A percentile compares a stretch with the other conserved stretches of the same genome.
These are phyloP conservation scores for Apaloderma vittatum DNA, from an alignment of 2,113 vertebrate genomes.

Conservation along the genomic window DNA sequence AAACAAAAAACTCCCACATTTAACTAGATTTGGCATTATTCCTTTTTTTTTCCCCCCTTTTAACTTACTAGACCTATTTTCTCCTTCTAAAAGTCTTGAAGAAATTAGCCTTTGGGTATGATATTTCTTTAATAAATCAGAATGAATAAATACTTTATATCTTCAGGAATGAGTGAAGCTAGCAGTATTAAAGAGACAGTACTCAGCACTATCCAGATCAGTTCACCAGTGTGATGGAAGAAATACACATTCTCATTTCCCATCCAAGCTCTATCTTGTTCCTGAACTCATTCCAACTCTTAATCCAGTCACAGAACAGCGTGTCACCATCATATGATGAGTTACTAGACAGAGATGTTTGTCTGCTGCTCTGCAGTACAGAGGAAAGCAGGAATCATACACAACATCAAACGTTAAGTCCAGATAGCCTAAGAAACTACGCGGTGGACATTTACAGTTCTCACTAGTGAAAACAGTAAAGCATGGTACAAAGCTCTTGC, in stretches of 20 bases:
- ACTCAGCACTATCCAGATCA: neutral
- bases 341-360: neutral
- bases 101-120: neutral
- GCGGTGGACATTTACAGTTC: neutral
- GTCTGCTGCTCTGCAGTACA: neutral
- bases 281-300: neutral
- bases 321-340: neutral
- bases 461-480: neutral
- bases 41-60: neutral
- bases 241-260: neutral
- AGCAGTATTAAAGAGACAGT: neutral
- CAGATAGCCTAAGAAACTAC: neutral
- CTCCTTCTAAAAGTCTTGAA: neutral
- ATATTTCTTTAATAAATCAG: neutral
- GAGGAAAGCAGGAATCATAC: neutral
- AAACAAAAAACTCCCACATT: rapidly evolving
- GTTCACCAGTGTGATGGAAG: neutral
- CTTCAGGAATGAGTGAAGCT: neutral
- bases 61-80: neutral
- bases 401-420: neutral
- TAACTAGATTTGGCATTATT: neutral
- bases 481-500: neutral
- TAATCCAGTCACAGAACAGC: neutral
- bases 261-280: neutral
- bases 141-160: neutral